Evolutionary conservation across 2,888 invertebrate genomes (phyloP).

Genomic region (Chaetoderma sp.): DNA sequence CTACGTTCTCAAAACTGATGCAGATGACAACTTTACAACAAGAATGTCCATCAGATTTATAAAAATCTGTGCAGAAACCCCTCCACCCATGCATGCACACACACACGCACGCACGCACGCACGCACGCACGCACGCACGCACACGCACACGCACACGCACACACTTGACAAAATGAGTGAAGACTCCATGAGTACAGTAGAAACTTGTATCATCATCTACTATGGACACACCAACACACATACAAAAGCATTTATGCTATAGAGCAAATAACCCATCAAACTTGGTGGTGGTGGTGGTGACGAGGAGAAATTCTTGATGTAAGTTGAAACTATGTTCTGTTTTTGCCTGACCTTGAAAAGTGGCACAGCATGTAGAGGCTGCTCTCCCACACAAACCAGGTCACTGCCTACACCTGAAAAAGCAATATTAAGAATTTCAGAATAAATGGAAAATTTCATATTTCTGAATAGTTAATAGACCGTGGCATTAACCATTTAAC

Average conservation of each 20-base stretch:
- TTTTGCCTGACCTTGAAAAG: slow-evolving; percentile 75
- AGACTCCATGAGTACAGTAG: background rate
- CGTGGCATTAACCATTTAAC: background rate
- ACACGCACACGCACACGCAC: background rate
- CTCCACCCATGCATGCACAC: no score
- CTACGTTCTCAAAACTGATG: no score
- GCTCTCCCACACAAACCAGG: slow-evolving; percentile 97
- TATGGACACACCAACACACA: background rate
- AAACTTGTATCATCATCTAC: background rate
- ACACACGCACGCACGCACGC: no score
- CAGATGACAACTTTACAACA: no score
- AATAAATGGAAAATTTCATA: no score
- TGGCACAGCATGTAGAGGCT: slow-evolving; percentile 97
- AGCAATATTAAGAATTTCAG: no score
- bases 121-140: no score
- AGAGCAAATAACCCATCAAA: background rate
- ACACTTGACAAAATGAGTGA: background rate
- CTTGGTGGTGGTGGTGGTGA: background rate
- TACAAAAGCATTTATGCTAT: no score
- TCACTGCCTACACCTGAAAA: slow-evolving; percentile 85
- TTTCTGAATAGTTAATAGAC: background rate
- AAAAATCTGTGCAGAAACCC: no score
- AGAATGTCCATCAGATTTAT: no score
- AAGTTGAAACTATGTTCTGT: background rate
- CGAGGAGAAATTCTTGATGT: background rate